Evolutionary conservation across 2,797 vertebrate genomes (phyloP), one percentile per base, ranked within the genome.

Genomic region (Micropoecilia bifurca): DNA sequence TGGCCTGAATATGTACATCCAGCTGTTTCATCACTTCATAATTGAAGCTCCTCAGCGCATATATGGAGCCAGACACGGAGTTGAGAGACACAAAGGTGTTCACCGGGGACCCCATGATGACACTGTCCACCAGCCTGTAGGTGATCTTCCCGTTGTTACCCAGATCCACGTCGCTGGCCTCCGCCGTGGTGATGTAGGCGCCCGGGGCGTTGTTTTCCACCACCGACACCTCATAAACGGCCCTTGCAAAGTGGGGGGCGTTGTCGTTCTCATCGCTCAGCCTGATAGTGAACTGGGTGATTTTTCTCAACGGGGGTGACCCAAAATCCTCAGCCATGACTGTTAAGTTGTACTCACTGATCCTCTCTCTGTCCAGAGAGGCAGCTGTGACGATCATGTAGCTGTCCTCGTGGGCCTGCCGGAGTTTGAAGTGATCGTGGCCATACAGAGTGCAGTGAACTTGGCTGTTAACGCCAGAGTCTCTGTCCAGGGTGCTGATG

Each of bases 231-330:
- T 98, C 97, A 0, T 96, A 97, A 36, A 97, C 93, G 0, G 96
- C 93, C 79, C 95, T 94, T 4, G 94, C 89, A 2, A 98, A 99
- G 81, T 96, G 92, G 0, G 97, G 98, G 0, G 97, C 96, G 0
- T 99, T 98, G 95, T 99, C 98, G 0, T 99, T 99, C 94, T 98
- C 97, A 71, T 99, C 98, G 3, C 95, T 96, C 61, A 99, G 95
- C 2, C 96, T 88, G 57, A 98, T 95, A 0, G 96, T 96, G 92
- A 97, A 98, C 57, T 96, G 97, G 20, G 94, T 93, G 74, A 98
- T 88, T 0, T 96, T 97, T 87, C 96, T 97, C 89, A 97, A 94
- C 3, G 97, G 97, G 0, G 97, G 97, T 0, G 96, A 94, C 66
- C 98, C 98, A 14, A 97, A 96, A 90, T 98, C 98, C 94, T 98